Evolutionary conservation across 2,888 invertebrate genomes (phyloP).

Genomic region (Acanthosepion pharaonis): DNA sequence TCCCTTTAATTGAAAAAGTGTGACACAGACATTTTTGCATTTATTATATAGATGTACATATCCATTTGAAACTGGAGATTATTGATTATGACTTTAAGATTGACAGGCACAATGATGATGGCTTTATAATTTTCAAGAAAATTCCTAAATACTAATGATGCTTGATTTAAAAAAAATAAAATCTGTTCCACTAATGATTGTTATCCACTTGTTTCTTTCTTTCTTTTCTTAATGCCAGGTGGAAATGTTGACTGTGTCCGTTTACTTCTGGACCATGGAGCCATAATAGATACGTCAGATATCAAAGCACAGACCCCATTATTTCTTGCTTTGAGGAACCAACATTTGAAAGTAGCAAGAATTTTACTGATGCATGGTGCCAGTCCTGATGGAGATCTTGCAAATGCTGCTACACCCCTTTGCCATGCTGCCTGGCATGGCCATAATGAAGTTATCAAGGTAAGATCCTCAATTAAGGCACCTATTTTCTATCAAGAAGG

Average conservation of each 20-base stretch:
- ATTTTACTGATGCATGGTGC: constrained; percentile 60
- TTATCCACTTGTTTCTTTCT: neutral
- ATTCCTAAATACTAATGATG: no score
- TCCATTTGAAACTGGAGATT: no score
- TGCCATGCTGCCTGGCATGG: constrained; percentile 64
- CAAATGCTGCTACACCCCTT: constrained; percentile 60
- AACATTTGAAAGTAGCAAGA: constrained; percentile 57
- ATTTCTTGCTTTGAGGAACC: constrained; percentile 63
- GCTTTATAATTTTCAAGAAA: no score
- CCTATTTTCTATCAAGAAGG: neutral
- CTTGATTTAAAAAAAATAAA: no score
- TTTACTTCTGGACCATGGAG: constrained; percentile 56
- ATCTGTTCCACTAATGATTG: no score
- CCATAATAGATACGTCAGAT: constrained; percentile 58
- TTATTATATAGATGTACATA: no score
- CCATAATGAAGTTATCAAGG: constrained; percentile 56
- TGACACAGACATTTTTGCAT: no score
- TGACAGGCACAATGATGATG: no score
- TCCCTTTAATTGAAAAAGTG: no score
- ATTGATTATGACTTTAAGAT: no score
- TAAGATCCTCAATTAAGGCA: constrained; percentile 46
- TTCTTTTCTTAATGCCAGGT: constrained; percentile 52
- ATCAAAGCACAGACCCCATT: constrained; percentile 67
- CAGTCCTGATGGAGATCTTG: constrained; percentile 60
- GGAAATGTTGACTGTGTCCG: constrained; percentile 55